Conservation (phyloP, 2,113 vertebrate species). For the Sceloporus tristichus region DNA sequence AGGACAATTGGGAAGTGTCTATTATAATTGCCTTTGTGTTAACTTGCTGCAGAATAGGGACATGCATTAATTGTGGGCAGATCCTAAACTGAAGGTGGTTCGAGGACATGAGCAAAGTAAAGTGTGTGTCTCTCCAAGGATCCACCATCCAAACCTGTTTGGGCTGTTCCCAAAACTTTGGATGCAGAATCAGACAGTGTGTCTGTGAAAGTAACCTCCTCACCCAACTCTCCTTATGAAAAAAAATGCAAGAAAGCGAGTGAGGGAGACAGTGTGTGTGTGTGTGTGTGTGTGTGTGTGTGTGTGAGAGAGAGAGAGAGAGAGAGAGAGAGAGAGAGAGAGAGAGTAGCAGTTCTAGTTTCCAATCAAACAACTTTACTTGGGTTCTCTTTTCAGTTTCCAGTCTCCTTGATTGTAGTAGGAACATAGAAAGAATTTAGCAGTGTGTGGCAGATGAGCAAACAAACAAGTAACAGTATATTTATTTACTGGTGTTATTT, state of each 20-base stretch:
- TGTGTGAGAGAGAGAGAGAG: too few relatives aligned
- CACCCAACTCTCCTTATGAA: background rate
- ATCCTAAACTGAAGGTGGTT: background rate
- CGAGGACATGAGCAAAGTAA: background rate
- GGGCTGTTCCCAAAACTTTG: background rate
- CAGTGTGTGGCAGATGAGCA: background rate
- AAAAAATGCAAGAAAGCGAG: background rate
- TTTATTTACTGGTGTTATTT: background rate
- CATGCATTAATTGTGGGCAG: background rate
- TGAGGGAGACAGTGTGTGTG: background rate
- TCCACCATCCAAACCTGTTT: background rate
- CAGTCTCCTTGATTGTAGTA: background rate
- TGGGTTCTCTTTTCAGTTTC: background rate
- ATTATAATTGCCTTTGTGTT: background rate
- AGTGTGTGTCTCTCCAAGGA: background rate
- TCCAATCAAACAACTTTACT: background rate
- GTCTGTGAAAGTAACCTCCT: background rate
- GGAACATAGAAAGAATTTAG: background rate
- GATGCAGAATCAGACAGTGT: background rate
- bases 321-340: background rate
- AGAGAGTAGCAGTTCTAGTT: background rate
- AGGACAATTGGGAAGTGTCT: too few relatives aligned
- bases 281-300: background rate
- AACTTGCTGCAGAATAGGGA: background rate
- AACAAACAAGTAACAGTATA: background rate